Conservation (phyloP, 2,888 invertebrate species). For the Iphiclides podalirius region DNA sequence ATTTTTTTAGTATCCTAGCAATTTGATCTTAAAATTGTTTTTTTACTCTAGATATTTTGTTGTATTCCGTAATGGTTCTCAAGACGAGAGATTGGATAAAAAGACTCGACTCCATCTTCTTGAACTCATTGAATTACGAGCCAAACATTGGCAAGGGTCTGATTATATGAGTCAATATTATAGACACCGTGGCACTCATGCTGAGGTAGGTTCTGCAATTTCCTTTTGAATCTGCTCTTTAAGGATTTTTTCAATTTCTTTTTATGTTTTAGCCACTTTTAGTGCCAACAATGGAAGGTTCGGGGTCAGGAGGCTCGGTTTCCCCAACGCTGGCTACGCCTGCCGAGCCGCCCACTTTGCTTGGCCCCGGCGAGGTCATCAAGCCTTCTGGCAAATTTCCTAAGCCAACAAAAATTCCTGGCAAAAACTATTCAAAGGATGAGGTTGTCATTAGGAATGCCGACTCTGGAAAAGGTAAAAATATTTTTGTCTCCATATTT, state of each 20-base stretch:
- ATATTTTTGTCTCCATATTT: slow-evolving; percentile 18
- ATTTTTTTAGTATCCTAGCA: slow-evolving; percentile 38
- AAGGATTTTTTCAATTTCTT: neutral
- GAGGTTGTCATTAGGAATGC: slow-evolving; percentile 97
- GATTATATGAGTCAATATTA: slow-evolving; percentile 93
- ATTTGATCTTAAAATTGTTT: slow-evolving; percentile 51
- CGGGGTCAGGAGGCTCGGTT: slow-evolving; percentile 68
- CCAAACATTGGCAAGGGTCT: slow-evolving; percentile 93
- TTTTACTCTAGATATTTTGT: slow-evolving; percentile 89
- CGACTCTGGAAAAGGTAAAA: slow-evolving; percentile 95
- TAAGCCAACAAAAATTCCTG: slow-evolving; percentile 93
- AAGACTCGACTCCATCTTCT: slow-evolving; percentile 92
- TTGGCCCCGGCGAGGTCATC: slow-evolving; percentile 91
- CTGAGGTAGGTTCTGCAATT: slow-evolving; percentile 59
- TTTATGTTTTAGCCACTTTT: slow-evolving; percentile 53
- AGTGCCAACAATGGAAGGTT: slow-evolving; percentile 76
- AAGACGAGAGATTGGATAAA: slow-evolving; percentile 91
- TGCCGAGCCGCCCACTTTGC: slow-evolving; percentile 77
- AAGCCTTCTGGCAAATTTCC: slow-evolving; percentile 93
- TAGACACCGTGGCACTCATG: slow-evolving; percentile 83
- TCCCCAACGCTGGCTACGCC: slow-evolving; percentile 81
- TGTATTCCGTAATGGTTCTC: slow-evolving; percentile 92
- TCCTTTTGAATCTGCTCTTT: neutral
- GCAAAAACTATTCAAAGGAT: slow-evolving; percentile 96
- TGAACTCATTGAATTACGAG: slow-evolving; percentile 95